Conservation (phyloP, 2,888 invertebrate genomes). For the Ectemnius cavifrons region DNA sequence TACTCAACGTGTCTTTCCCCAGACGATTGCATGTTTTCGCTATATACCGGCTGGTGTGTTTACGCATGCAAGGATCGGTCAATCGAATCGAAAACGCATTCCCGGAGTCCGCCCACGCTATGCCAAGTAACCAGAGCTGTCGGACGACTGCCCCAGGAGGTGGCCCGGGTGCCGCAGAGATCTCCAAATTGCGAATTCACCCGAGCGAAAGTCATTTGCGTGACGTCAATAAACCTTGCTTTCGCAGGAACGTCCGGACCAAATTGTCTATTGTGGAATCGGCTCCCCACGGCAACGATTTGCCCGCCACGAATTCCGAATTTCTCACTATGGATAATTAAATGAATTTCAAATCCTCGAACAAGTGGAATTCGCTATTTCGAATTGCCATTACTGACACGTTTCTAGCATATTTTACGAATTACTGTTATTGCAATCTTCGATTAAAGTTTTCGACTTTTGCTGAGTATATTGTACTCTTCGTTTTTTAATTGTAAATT, state of each 20-base stretch:
- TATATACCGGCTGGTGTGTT: not conserved
- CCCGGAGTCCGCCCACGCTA: not conserved
- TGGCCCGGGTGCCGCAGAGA: not conserved
- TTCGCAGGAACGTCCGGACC: not conserved
- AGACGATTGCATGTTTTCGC: not conserved
- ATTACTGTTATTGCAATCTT: no score
- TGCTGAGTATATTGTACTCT: no score
- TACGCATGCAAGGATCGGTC: not conserved
- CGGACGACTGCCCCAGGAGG: conserved; percentile 1
- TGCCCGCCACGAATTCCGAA: no score
- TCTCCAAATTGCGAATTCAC: conserved; percentile 3
- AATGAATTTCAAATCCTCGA: no score
- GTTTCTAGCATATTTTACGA: no score
- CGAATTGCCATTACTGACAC: no score
- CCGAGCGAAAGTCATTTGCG: conserved; percentile 3
- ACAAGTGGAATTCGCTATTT: no score
- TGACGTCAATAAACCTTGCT: conserved; percentile 2
- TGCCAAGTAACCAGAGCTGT: not conserved
- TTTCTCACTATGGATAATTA: no score
- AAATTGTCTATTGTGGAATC: no score
- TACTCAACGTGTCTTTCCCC: not conserved
- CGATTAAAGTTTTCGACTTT: no score
- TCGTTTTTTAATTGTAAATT: no score
- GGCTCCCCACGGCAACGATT: no score
- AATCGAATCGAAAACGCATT: not conserved